These are phyloP conservation scores for Anthophora plumipes DNA, from an alignment of 2,888 invertebrate genomes.

Conservation along the genomic window DNA sequence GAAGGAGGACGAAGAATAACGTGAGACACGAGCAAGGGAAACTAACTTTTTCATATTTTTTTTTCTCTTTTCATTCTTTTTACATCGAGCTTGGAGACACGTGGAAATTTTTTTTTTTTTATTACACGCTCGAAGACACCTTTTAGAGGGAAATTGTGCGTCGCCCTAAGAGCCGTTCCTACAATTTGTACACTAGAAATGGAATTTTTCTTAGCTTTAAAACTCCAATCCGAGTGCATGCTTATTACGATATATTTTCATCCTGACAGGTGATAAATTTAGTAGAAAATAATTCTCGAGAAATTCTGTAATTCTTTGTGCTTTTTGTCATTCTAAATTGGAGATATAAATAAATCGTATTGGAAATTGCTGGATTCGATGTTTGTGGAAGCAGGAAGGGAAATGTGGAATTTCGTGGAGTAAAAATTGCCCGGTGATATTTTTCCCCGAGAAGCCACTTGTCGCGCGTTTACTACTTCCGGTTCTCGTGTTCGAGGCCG, in stretches of 20 bases:
- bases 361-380: neutral
- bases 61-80: too few species aligned
- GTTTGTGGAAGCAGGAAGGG: constrained; percentile 53
- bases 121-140: neutral
- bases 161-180: neutral
- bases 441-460: constrained; percentile 35
- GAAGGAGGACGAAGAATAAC: constrained; percentile 30
- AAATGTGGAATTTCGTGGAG: constrained; percentile 30
- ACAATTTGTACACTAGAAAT: neutral
- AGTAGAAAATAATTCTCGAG: too few species aligned
- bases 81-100: neutral
- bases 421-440: constrained; percentile 57
- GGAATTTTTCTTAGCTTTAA: neutral
- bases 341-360: too few species aligned
- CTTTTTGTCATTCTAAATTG: too few species aligned
- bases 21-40: neutral
- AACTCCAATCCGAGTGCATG: too few species aligned
- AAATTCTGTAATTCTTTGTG: too few species aligned
- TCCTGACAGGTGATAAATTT: too few species aligned
- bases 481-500: constrained; percentile 18
- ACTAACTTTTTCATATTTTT: constrained; percentile 12
- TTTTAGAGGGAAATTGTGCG: neutral
- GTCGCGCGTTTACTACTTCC: constrained; percentile 46
- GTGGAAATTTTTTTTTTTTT: constrained; percentile 4
- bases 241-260: too few species aligned